A percentile compares a stretch with the other conserved stretches of the same genome.
Conservation (phyloP, 2,888 invertebrate species). For the Eledone cirrhosa region DNA sequence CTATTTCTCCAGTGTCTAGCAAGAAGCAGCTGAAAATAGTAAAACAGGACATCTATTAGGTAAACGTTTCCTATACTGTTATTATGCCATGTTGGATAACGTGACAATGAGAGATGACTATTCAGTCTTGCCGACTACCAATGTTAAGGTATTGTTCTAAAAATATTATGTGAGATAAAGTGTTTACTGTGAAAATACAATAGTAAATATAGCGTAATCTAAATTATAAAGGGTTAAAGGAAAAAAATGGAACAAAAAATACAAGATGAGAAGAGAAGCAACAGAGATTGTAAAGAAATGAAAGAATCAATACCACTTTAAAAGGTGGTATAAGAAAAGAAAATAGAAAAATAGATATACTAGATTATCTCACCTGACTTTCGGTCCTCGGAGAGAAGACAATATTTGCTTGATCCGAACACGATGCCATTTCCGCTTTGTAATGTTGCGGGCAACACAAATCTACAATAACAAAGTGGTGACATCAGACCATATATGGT, state of each 20-base stretch:
- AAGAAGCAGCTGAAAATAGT: slow-evolving; percentile 43
- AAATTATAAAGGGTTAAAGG: too few species aligned
- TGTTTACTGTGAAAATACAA: too few species aligned
- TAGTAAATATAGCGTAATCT: too few species aligned
- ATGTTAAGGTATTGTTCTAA: too few species aligned
- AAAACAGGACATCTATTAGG: slow-evolving; percentile 26
- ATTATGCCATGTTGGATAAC: too few species aligned
- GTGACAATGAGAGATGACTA: too few species aligned
- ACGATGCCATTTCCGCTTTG: slow-evolving; percentile 41
- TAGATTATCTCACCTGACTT: slow-evolving; percentile 42
- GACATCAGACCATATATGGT: background rate
- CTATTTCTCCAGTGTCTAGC: slow-evolving; percentile 42
- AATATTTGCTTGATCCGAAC: slow-evolving; percentile 40
- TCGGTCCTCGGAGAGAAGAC: slow-evolving; percentile 37
- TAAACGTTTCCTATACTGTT: too few species aligned
- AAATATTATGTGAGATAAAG: too few species aligned
- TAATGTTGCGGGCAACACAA: slow-evolving; percentile 38
- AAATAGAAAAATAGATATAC: background rate
- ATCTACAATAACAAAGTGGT: slow-evolving; percentile 30
- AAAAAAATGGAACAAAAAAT: too few species aligned
- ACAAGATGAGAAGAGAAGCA: too few species aligned
- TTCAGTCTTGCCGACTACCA: too few species aligned
- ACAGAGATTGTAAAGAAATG: too few species aligned
- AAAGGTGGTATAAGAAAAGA: background rate
- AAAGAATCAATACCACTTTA: background rate